Conservation (phyloP, 2,888 invertebrate species). For the Cosmia pyralina region DNA sequence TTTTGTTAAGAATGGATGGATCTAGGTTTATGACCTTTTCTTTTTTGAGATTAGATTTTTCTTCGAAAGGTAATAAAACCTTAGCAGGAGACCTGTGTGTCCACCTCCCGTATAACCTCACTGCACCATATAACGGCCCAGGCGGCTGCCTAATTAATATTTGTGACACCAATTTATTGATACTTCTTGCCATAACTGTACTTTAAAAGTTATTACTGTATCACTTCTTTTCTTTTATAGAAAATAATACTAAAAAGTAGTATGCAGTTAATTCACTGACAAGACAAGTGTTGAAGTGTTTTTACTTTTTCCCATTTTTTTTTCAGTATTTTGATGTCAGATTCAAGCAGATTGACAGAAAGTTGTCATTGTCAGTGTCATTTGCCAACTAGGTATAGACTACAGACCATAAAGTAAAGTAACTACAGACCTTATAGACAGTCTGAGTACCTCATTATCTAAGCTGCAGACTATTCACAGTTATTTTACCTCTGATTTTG, state of each 20-base stretch:
- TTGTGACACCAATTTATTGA: constrained; percentile 66
- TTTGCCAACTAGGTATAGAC: too few relatives aligned
- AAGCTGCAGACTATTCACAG: too few relatives aligned
- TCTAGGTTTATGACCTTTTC: constrained; percentile 84
- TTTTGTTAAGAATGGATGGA: constrained; percentile 69
- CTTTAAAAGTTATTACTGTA: not conserved
- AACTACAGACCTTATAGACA: too few relatives aligned
- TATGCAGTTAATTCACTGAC: not conserved
- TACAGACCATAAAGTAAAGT: too few relatives aligned
- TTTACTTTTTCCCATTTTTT: too few relatives aligned
- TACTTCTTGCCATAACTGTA: constrained; percentile 67
- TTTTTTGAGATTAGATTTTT: constrained; percentile 76
- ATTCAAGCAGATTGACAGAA: too few relatives aligned
- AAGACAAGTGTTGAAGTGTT: too few relatives aligned
- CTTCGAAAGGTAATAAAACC: constrained; percentile 87
- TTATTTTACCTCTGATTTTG: too few relatives aligned
- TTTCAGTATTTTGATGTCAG: too few relatives aligned
- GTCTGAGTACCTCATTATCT: too few relatives aligned
- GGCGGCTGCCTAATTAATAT: constrained; percentile 62
- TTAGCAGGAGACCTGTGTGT: constrained; percentile 87
- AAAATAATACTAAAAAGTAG: not conserved
- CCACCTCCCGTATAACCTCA: constrained; percentile 86
- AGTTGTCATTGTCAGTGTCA: not conserved
- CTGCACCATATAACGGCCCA: constrained; percentile 48
- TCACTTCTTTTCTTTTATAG: not conserved